These are phyloP conservation scores for Riparia riparia DNA, from an alignment of 2,113 vertebrate species.

Conservation along the genomic window DNA sequence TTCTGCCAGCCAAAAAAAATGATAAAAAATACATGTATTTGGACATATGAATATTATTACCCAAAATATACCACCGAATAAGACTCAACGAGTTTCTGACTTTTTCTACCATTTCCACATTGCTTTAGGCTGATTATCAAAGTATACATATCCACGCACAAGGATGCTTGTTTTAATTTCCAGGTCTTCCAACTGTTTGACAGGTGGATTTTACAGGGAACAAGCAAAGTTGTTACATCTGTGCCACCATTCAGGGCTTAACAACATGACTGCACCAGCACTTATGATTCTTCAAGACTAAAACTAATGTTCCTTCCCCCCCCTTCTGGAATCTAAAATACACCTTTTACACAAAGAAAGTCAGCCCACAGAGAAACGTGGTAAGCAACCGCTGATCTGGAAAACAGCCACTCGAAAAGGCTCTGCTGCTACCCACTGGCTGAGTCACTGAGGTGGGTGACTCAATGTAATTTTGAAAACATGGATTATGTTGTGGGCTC, in stretches of 20 bases:
- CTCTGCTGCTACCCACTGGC: constrained; percentile 33
- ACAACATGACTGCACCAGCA: not conserved
- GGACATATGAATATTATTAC: not conserved
- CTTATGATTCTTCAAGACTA: not conserved
- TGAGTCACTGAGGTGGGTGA: constrained; percentile 62
- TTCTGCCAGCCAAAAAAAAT: not conserved
- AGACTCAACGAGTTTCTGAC: not conserved
- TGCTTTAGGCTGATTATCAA: not conserved
- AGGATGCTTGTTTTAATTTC: not conserved
- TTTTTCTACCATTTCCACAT: not conserved
- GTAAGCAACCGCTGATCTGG: not conserved
- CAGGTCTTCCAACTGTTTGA: not conserved
- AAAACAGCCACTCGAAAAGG: constrained; percentile 40
- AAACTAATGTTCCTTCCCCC: not conserved
- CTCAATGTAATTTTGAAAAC: constrained; percentile 25
- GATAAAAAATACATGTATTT: not conserved
- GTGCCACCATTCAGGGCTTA: not conserved
- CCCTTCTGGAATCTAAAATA: not conserved
- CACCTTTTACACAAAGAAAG: constrained; percentile 8
- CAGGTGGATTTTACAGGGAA: not conserved
- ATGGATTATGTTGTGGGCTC: not conserved
- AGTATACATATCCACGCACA: not conserved
- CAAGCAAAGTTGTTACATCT: not conserved
- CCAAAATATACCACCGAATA: not conserved
- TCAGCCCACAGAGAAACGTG: not conserved